phyloP scores from a whole-genome alignment of 53 echinoderm and acorn worm species.

The Echinarachnius parma region DNA sequence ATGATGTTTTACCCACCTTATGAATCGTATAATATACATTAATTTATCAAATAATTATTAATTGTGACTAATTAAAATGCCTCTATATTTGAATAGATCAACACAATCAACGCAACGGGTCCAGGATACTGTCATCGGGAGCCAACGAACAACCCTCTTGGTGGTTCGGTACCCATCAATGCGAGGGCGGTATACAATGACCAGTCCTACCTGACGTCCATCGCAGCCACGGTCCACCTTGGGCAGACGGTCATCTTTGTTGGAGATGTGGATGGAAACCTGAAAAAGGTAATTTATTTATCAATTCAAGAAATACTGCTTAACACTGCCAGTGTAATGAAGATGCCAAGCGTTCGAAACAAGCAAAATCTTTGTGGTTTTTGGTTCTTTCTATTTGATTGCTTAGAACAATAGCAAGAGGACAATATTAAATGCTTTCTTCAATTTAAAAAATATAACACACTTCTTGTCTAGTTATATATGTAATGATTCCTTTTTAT shows the following conservation, averaged over 20 bases:
- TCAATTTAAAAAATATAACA: too few relatives aligned
- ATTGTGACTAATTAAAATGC: too few relatives aligned
- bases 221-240: constrained; percentile 27
- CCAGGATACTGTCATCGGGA: constrained; percentile 27
- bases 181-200: constrained; percentile 34
- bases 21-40: too few relatives aligned
- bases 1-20: too few relatives aligned
- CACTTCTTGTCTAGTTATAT: too few relatives aligned
- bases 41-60: too few relatives aligned
- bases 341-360: neutral
- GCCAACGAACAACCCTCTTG: constrained; percentile 9
- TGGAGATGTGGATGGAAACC: constrained; percentile 15
- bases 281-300: constrained; percentile 24
- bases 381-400: too few relatives aligned
- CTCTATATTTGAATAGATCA: constrained; percentile 3
- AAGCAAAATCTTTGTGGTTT: too few relatives aligned
- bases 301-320: too few relatives aligned
- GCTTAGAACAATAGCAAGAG: too few relatives aligned
- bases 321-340: neutral
- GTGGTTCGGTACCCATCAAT: constrained; percentile 15
- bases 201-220: constrained; percentile 19
- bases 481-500: too few relatives aligned
- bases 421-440: too few relatives aligned
- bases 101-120: constrained; percentile 15
- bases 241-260: constrained; percentile 28